A percentile compares a stretch with the other conserved stretches of the same genome.
Evolutionary conservation across 1,140 invertebrate genomes (phyloP).

Genomic region (Drosophila bifasciata): DNA sequence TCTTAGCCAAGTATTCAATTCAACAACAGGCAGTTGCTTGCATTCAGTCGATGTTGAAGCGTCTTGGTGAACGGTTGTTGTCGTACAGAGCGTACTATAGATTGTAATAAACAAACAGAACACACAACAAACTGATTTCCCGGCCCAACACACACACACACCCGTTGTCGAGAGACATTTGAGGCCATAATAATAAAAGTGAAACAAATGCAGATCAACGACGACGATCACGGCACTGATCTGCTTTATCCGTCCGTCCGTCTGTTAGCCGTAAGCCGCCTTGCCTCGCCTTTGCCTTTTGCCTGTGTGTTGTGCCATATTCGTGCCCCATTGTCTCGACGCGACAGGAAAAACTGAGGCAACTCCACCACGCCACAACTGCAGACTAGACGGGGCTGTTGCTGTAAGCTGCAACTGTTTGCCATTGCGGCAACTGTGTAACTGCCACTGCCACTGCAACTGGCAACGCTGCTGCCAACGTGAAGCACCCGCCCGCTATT

Average conservation of each 20-base stretch:
- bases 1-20: slow-evolving; percentile 49
- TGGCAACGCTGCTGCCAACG: no score
- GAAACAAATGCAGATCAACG: slow-evolving; percentile 30
- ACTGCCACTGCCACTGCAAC: slow-evolving; percentile 31
- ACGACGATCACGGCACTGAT: background rate
- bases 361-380: slow-evolving; percentile 1
- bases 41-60: slow-evolving; percentile 74
- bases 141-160: slow-evolving; percentile 12
- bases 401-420: slow-evolving; percentile 7
- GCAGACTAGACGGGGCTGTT: slow-evolving; percentile 10
- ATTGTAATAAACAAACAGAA: background rate
- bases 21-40: slow-evolving; percentile 55
- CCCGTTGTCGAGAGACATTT: slow-evolving; percentile 18
- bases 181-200: slow-evolving; percentile 54
- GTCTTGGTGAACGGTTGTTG: slow-evolving; percentile 62
- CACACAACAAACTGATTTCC: background rate
- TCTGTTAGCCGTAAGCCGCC: no score
- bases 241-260: no score
- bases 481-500: slow-evolving; percentile 69
- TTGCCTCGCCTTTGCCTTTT: background rate
- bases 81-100: background rate
- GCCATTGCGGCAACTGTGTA: slow-evolving; percentile 4
- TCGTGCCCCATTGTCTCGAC: slow-evolving; percentile 59
- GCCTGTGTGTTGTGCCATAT: slow-evolving; percentile 50
- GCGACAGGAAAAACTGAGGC: slow-evolving; percentile 11